Base-by-base conservation (phyloP, 2,113 vertebrate species). In the Condylura cristata region DNA sequence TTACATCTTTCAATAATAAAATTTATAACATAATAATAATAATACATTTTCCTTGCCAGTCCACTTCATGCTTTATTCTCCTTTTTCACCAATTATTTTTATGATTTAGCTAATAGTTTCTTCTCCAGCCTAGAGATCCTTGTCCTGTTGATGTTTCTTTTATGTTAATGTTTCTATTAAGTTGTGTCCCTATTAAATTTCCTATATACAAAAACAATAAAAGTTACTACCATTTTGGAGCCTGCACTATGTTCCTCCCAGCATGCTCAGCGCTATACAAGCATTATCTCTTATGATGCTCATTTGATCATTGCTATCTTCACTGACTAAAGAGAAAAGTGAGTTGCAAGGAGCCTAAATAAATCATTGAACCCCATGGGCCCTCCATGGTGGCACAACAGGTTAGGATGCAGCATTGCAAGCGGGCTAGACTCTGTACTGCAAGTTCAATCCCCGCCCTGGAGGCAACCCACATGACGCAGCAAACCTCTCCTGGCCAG, bases 241-340 rank as follows among this genome's bases (percentile, higher is more conserved):
- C 12, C 18, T 39, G 46, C 72, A 37, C 1, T 17, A 30, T 37
- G 0, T 75, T 71, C 11, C 65, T 28, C 7, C 79, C 30, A 60
- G 18, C 65, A 66, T 53, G 32, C 20, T 53, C 53, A 71, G 17
- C 68, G 14, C 24, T 79, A 85, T 85, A 60, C 2, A 76, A 72
- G 28, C 86, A 78, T 32, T 34, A 30, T 90, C 32, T 90, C 32
- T 48, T 65, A 46, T 37, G 46, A 72, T 44, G 28, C 4, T 53
- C 66, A 79, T 74, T 88, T 68, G 74, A 63, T 88, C 17, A 65
- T 48, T 89, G 66, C n/a, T 44, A 46, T 58, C 58, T 91, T 37
- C 65, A 39, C 75, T 58, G 66, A 84, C 24, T 65, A 61, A 92
- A 85, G 48, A 91, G 60, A 56, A 88, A 88, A 68, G 7, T n/a